Conservation (phyloP, 2,888 invertebrate species). For the Brachylomia viminalis region DNA sequence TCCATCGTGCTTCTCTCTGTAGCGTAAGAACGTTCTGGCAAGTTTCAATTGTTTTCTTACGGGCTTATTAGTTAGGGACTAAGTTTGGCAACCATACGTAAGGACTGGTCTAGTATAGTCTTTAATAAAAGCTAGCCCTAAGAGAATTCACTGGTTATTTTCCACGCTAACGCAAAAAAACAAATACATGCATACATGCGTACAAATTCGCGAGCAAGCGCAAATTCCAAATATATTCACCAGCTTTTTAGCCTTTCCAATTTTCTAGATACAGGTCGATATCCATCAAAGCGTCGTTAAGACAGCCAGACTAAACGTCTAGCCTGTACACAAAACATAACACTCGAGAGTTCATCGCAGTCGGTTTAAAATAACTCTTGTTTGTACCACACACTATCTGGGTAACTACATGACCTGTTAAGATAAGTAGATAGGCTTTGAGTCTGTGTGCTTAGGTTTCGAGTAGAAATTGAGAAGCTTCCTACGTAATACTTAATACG, state of each 20-base stretch:
- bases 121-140: not conserved
- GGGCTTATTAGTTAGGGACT: too few relatives aligned
- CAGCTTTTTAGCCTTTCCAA: conserved; percentile 1
- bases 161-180: too few relatives aligned
- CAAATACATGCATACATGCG: too few relatives aligned
- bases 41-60: too few relatives aligned
- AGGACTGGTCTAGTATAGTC: too few relatives aligned
- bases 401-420: not conserved
- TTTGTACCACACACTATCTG: conserved; percentile 24
- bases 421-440: not conserved
- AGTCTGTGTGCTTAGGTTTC: not conserved
- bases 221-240: not conserved
- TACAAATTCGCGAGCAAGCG: not conserved
- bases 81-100: too few relatives aligned
- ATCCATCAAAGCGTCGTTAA: conserved; percentile 44
- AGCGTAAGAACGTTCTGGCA: too few relatives aligned
- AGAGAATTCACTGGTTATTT: not conserved
- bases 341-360: conserved; percentile 56
- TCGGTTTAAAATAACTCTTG: conserved; percentile 59
- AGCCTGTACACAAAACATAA: conserved; percentile 60
- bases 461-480: not conserved
- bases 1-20: too few relatives aligned
- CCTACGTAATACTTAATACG: too few relatives aligned
- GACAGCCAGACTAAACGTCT: conserved; percentile 65
- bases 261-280: conserved; percentile 6